phyloP scores from a whole-genome alignment of 2,797 vertebrate genomes.

The Gymnoscopelus braueri region DNA sequence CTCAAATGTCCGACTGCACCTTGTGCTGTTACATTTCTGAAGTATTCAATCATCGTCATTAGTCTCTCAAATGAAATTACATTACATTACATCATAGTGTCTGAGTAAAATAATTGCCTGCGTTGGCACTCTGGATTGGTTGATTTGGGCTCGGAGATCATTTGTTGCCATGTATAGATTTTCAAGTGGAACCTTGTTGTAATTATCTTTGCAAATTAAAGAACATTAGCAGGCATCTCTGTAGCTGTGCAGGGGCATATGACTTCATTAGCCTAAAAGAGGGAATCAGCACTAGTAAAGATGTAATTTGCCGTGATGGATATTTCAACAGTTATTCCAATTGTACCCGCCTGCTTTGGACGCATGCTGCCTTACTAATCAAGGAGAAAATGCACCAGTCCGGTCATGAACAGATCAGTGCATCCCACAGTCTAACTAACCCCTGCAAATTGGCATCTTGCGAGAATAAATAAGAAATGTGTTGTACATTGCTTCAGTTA shows the following conservation, averaged over 20 bases:
- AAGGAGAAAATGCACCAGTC: constrained; percentile 17
- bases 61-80: constrained; percentile 36
- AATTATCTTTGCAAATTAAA: constrained; percentile 83
- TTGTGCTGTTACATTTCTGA: too few relatives aligned
- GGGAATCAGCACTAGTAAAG: constrained; percentile 67
- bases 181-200: constrained; percentile 73
- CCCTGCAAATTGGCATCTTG: too few relatives aligned
- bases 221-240: constrained; percentile 71
- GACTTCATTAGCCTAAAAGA: constrained; percentile 76
- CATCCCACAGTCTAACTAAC: neutral
- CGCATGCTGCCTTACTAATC: constrained; percentile 52
- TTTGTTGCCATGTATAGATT: constrained; percentile 69
- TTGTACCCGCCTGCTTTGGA: constrained; percentile 39
- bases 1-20: too few relatives aligned
- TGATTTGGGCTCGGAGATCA: constrained; percentile 61
- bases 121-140: constrained; percentile 47
- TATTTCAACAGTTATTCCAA: constrained; percentile 65
- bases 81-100: constrained; percentile 43
- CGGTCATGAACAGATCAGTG: neutral
- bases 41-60: constrained; percentile 38
- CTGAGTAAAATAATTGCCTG: constrained; percentile 58
- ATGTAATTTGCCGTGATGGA: constrained; percentile 71
- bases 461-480: constrained; percentile 28
- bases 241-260: constrained; percentile 68
- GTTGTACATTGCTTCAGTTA: constrained; percentile 13